Percentiles rank a stretch among this genome's conserved stretches.
Evolutionary conservation across 2,797 vertebrate species (phyloP).

Genomic region (Pempheris klunzingeri): DNA sequence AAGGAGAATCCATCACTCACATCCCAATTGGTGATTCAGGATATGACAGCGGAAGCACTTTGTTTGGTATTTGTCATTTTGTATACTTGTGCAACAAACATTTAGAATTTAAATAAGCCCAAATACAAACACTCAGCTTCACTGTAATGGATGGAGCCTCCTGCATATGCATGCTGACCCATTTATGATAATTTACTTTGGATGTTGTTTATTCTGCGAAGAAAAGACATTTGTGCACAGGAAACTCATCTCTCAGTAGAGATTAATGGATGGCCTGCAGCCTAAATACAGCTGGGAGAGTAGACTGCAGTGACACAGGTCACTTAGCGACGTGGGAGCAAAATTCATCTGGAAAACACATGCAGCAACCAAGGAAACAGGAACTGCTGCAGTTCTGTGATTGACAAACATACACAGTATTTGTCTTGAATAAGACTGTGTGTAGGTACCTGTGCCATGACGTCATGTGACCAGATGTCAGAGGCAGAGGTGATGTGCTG

Average conservation of each 20-base stretch:
- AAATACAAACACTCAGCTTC: conserved; percentile 50
- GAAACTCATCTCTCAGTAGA: conserved; percentile 63
- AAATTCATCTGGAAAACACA: conserved; percentile 34
- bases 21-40: conserved; percentile 3
- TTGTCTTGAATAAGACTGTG: not conserved
- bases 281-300: conserved; percentile 79
- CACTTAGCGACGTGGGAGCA: conserved; percentile 63
- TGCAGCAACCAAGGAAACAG: conserved; percentile 5
- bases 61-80: conserved; percentile 28
- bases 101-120: conserved; percentile 43
- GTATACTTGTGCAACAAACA: conserved; percentile 51
- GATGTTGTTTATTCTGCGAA: conserved; percentile 62
- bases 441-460: conserved; percentile 95
- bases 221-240: conserved; percentile 61
- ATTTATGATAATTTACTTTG: conserved; percentile 64
- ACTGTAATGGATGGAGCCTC: conserved; percentile 31
- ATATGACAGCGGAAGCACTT: not conserved
- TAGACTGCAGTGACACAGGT: conserved; percentile 52
- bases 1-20: not conserved
- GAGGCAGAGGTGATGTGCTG: conserved; percentile 92
- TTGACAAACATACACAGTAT: not conserved
- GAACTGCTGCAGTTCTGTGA: not conserved
- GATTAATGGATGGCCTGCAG: conserved; percentile 54
- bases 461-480: conserved; percentile 99
- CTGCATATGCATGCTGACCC: conserved; percentile 17